phyloP scores from a whole-genome alignment of 2,797 vertebrate species.

The Cottoperca gobio region DNA sequence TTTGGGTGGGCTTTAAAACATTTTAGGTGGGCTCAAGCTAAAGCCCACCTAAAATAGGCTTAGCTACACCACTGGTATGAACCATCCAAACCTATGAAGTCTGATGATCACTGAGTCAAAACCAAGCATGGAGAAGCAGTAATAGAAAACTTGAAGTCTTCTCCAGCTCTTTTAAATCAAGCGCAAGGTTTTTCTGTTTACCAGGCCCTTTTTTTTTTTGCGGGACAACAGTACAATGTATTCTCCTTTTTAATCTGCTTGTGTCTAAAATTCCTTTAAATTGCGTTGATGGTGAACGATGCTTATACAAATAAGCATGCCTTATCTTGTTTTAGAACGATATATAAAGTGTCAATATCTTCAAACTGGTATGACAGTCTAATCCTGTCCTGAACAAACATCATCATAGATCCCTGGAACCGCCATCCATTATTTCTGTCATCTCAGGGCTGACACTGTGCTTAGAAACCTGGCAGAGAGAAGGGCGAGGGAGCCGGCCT shows the following conservation, averaged over 20 bases:
- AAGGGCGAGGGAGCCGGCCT: conserved; percentile 37
- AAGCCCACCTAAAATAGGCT: too few relatives aligned
- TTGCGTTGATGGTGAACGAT: conserved; percentile 1
- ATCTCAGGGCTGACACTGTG: conserved; percentile 50
- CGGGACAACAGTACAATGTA: not conserved
- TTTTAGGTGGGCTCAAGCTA: too few relatives aligned
- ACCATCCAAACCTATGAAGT: conserved; percentile 1
- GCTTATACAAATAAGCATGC: not conserved
- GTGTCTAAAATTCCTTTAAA: not conserved
- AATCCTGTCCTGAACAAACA: conserved; percentile 28
- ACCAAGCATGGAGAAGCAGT: not conserved
- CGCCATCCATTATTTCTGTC: conserved; percentile 51
- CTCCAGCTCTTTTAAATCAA: not conserved
- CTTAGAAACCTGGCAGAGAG: conserved; percentile 71
- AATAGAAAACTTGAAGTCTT: not conserved
- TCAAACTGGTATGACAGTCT: not conserved
- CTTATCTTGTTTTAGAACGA: not conserved
- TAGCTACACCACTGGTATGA: too few relatives aligned
- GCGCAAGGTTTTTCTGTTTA: not conserved
- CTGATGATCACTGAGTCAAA: not conserved
- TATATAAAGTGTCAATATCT: not conserved
- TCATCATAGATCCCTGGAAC: conserved; percentile 41
- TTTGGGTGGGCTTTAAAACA: too few relatives aligned
- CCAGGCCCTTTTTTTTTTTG: not conserved
- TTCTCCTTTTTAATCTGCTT: not conserved